Conservation (phyloP, 1,140 invertebrate genomes). For the Cylas formicarius region DNA sequence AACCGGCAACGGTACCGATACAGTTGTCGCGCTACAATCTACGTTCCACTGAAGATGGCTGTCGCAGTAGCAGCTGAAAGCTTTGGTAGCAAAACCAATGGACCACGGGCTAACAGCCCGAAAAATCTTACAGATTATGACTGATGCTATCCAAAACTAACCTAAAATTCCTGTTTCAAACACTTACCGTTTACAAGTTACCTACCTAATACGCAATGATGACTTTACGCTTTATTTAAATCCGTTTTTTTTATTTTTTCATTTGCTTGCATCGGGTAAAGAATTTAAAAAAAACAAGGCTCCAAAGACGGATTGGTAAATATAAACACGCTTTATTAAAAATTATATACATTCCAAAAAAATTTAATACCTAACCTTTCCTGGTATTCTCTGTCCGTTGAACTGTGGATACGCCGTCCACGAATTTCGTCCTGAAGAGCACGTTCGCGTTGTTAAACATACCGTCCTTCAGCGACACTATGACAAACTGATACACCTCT, state of each 20-base stretch:
- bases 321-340: conserved; percentile 3
- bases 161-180: no score
- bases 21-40: no score
- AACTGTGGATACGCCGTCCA: conserved; percentile 91
- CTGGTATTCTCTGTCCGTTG: conserved; percentile 52
- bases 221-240: background rate
- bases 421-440: conserved; percentile 89
- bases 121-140: no score
- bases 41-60: no score
- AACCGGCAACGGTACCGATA: no score
- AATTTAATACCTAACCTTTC: conserved; percentile 10
- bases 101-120: no score
- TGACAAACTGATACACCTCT: conserved; percentile 95
- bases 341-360: conserved; percentile 3
- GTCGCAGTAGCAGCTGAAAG: no score
- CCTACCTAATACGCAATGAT: background rate
- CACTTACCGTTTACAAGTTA: no score
- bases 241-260: background rate
- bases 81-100: no score
- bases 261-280: background rate
- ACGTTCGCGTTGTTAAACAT: conserved; percentile 99
- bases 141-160: no score
- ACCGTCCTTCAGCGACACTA: conserved; percentile 98
- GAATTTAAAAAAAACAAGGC: background rate
- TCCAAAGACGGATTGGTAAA: background rate